These are phyloP conservation scores for Drosophila colorata DNA, from an alignment of 2,888 invertebrate species.

Conservation along the genomic window DNA sequence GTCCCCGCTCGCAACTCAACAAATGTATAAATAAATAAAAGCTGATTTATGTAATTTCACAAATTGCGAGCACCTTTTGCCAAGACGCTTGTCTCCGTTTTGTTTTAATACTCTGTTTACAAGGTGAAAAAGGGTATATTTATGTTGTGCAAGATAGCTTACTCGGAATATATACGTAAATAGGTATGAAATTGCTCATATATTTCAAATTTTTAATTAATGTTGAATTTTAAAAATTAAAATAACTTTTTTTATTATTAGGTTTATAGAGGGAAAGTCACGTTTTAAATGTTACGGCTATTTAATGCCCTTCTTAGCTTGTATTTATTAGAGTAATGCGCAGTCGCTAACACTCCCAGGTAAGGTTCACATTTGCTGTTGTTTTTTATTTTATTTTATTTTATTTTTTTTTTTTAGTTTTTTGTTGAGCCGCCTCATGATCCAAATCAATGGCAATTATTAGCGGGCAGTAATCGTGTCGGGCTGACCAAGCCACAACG, in stretches of 20 bases:
- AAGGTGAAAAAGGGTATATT: background rate
- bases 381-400: slow-evolving; percentile 3
- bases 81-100: slow-evolving; percentile 18
- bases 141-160: too few relatives aligned
- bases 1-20: slow-evolving; percentile 57
- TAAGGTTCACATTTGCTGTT: slow-evolving; percentile 1
- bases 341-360: background rate
- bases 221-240: too few relatives aligned
- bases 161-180: too few relatives aligned
- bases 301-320: too few relatives aligned
- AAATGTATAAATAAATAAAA: slow-evolving; percentile 78
- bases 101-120: background rate
- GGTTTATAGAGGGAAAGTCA: too few relatives aligned
- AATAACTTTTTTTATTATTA: too few relatives aligned
- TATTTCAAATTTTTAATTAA: too few relatives aligned
- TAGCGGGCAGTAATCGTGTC: slow-evolving; percentile 73
- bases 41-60: slow-evolving; percentile 82
- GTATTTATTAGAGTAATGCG: background rate
- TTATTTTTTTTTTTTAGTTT: slow-evolving; percentile 10
- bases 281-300: too few relatives aligned
- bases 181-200: too few relatives aligned
- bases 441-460: slow-evolving; percentile 80
- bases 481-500: slow-evolving; percentile 59
- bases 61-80: slow-evolving; percentile 69
- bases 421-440: slow-evolving; percentile 51